phyloP scores from a whole-genome alignment of 92 coral and sea anemone genomes.

The Zoanthus gigantus region DNA sequence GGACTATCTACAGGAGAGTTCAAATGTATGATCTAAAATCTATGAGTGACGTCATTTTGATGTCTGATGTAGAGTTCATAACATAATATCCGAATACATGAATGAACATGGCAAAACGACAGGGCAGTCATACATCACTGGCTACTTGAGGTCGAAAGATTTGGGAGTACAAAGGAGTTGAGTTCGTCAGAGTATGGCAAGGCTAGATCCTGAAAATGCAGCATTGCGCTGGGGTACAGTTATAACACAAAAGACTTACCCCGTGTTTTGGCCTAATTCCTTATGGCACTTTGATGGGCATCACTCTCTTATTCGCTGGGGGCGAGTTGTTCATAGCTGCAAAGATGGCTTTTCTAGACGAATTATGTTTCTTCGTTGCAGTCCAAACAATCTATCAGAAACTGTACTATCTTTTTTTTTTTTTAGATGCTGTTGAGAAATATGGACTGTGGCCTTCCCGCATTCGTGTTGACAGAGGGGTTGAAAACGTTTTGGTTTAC shows the following conservation, averaged over 20 bases:
- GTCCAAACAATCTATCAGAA: conserved; percentile 47
- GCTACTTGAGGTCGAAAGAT: conserved; percentile 48
- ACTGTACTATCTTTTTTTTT: conserved; percentile 49
- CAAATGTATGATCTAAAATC: background rate
- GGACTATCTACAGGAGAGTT: conserved; percentile 10
- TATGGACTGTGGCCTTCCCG: conserved; percentile 69
- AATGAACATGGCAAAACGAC: conserved; percentile 34
- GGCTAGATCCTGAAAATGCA: conserved; percentile 50
- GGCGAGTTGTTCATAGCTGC: conserved; percentile 52
- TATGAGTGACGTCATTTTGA: background rate
- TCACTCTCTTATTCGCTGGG: conserved; percentile 61
- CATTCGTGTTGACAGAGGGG: conserved; percentile 64
- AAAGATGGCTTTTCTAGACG: conserved; percentile 63
- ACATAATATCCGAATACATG: conserved; percentile 16
- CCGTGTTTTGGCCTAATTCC: conserved; percentile 58
- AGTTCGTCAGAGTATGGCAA: conserved; percentile 36
- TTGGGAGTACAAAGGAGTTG: conserved; percentile 50
- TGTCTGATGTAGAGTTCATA: conserved; percentile 25
- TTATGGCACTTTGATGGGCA: conserved; percentile 62
- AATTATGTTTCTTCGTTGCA: conserved; percentile 49
- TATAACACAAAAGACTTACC: conserved; percentile 56
- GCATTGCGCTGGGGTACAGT: conserved; percentile 52
- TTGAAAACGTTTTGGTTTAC: conserved; percentile 15
- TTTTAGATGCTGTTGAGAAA: conserved; percentile 57
- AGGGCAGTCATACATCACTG: conserved; percentile 42